Percentiles rank a stretch among this genome's conserved stretches.
These are phyloP conservation scores for Furcifer pardalis DNA, from an alignment of 2,797 vertebrate species.

Conservation along the genomic window DNA sequence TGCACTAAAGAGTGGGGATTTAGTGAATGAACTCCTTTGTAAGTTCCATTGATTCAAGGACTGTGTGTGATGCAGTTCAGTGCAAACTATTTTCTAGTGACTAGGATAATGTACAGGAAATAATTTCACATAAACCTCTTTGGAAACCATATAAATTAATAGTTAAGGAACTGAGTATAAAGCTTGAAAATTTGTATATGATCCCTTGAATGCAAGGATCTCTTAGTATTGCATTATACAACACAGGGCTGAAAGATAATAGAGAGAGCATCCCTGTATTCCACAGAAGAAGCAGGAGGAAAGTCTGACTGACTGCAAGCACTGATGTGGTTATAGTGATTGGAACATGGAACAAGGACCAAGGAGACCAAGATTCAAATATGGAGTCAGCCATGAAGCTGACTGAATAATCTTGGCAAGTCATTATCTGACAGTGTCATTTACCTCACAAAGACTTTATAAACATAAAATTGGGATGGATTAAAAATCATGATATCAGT, in stretches of 20 bases:
- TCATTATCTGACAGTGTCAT: background rate
- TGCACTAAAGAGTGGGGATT: too few species aligned
- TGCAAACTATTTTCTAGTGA: too few species aligned
- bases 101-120: background rate
- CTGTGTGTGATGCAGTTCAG: too few species aligned
- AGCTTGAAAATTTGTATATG: background rate
- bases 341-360: background rate
- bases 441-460: background rate
- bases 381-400: background rate
- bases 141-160: background rate
- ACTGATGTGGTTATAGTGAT: background rate
- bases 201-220: background rate
- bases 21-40: too few species aligned
- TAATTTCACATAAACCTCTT: background rate
- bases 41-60: too few species aligned
- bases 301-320: background rate
- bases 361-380: background rate
- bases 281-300: background rate
- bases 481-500: background rate
- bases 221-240: background rate
- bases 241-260: background rate
- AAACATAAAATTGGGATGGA: background rate
- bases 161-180: constrained; percentile 2
- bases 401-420: background rate
- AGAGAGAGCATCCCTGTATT: background rate